Base-by-base conservation (phyloP, 2,113 vertebrate genomes). In the Poeciliopsis prolifica region DNA sequence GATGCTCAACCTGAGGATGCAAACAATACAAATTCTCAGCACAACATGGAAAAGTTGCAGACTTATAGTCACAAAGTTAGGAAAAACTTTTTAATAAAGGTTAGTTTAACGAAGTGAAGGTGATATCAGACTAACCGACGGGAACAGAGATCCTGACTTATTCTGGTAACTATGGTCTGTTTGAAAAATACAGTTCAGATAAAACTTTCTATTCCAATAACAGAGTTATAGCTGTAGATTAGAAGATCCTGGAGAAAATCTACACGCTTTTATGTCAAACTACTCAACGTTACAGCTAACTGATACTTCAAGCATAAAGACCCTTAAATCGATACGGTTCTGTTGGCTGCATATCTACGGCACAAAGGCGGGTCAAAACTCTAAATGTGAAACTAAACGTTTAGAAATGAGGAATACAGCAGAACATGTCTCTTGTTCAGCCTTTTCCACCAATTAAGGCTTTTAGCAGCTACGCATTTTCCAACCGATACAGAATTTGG, bases 241-340 rank as follows among this genome's bases (percentile, higher is more conserved):
- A 76, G 17, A 64, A 40, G 73, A 30, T 61, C 28, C 24, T 24
- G 67, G 40, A 72, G 64, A 31, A 37, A 22, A 11, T 62, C 71
- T 80, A 78, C 42, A 40, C 54, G 15, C 8, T 61, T 33, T 3
- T 24, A 2, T 48, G 13, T 40, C 33, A 77, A 67, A 66, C 24
- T 30, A 33, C 44, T 60, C 35, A 51, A 65, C 15, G 1, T 5
- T 48, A 48, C 28, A 5, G 63, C 10, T 42, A 35, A 35, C 30
- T 19, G n/a, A 29, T 15, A 5, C 60, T 11, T 11, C 31, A 0
- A 48, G 44, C 44, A 48, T 37, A 37, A 35, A 35, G 35, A 54
- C 6, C 5, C 15, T 54, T 58, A 58, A 2, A n/a, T 58, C 5
- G 2, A 24, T 58, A 58, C 3, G 17, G 51, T 58, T n/a, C 51